Conservation (phyloP, 2,113 vertebrate genomes). For the Chascanopsetta lugubris region DNA sequence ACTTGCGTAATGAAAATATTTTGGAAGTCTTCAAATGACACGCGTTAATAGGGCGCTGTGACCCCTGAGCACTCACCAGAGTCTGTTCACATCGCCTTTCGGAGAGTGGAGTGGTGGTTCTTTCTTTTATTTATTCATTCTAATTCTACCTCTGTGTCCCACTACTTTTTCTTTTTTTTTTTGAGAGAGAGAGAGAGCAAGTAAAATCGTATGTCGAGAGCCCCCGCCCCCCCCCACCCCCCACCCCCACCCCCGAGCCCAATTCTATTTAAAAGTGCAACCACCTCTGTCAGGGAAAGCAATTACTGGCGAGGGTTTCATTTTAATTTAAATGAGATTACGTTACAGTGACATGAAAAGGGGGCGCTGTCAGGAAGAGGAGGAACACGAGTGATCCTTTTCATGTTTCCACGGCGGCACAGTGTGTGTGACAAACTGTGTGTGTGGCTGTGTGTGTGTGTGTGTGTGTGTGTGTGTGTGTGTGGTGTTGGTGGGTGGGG, state of each 20-base stretch:
- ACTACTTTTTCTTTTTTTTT: background rate
- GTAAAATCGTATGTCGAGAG: constrained; percentile 64
- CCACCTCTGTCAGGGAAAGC: constrained; percentile 84
- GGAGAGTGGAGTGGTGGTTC: no score
- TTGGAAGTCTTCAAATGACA: constrained; percentile 9
- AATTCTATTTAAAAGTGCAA: constrained; percentile 76
- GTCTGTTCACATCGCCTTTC: constrained; percentile 45
- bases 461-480: no score
- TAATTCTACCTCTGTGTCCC: background rate
- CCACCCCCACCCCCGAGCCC: no score
- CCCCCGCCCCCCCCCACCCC: no score
- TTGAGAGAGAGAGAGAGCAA: constrained; percentile 26
- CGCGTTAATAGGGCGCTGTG: constrained; percentile 12
- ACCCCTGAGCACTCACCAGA: constrained; percentile 15
- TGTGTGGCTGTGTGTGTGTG: no score
- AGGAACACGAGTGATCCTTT: constrained; percentile 71
- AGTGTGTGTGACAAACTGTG: constrained; percentile 24
- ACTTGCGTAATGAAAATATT: constrained; percentile 1
- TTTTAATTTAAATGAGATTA: constrained; percentile 83
- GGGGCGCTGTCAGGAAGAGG: constrained; percentile 66
- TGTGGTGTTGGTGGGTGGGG: no score
- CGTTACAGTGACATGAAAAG: constrained; percentile 79
- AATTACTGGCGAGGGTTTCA: constrained; percentile 81
- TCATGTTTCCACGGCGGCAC: constrained; percentile 68
- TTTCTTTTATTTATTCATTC: constrained; percentile 7